A percentile compares a stretch with the other conserved stretches of the same genome.
phyloP scores from a whole-genome alignment of 2,113 vertebrate genomes.

The Sciurus niger region DNA sequence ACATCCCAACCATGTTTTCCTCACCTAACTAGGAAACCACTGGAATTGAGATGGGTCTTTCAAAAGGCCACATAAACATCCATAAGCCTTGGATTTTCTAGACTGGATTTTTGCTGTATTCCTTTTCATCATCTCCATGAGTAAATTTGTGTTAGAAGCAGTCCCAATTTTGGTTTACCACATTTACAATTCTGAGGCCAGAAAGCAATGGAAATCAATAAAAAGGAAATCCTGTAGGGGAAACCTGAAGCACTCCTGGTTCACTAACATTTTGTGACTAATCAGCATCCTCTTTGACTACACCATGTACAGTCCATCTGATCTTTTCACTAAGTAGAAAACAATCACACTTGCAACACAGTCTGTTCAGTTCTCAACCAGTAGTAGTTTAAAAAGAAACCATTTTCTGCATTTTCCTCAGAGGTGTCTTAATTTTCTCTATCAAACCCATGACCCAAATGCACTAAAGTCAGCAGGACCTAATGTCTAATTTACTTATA shows the following conservation, averaged over 20 bases:
- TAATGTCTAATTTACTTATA: conserved; percentile 85
- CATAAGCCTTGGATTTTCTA: neutral
- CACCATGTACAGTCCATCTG: neutral
- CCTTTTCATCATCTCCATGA: neutral
- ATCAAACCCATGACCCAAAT: conserved; percentile 82
- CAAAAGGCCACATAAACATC: neutral
- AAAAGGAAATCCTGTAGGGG: neutral
- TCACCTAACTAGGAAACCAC: neutral
- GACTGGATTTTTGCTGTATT: neutral
- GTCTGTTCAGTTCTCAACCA: neutral
- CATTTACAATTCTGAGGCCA: conserved; percentile 11
- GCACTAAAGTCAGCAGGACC: conserved; percentile 84
- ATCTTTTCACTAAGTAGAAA: neutral
- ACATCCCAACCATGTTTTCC: neutral
- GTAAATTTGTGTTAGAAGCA: conserved; percentile 50
- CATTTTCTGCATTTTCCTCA: conserved; percentile 68
- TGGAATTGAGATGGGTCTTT: neutral
- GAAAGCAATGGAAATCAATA: conserved; percentile 16
- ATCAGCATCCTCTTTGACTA: neutral
- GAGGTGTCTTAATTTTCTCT: conserved; percentile 83
- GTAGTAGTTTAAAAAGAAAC: conserved; percentile 55
- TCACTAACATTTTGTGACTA: neutral
- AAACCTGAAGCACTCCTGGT: neutral
- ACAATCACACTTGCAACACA: neutral
- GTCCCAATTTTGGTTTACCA: neutral